These are phyloP conservation scores for Pseudococcus viburni DNA, from an alignment of 2,888 invertebrate genomes.

Conservation along the genomic window DNA sequence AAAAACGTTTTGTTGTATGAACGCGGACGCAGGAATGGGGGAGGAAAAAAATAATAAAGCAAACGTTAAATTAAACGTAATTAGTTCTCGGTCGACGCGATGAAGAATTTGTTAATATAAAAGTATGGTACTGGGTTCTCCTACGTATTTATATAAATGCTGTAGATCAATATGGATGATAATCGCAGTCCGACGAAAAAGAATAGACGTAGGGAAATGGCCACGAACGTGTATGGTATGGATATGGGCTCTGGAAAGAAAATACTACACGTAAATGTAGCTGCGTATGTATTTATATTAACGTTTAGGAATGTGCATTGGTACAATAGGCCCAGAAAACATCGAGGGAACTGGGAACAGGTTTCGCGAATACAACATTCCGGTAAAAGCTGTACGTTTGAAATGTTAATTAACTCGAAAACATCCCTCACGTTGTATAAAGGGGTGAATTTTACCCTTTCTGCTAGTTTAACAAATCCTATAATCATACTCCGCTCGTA, in stretches of 20 bases:
- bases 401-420: slow-evolving; percentile 64
- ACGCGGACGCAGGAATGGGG: background rate
- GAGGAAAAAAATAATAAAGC: slow-evolving; percentile 25
- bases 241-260: background rate
- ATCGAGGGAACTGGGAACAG: background rate
- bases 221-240: background rate
- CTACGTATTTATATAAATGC: background rate
- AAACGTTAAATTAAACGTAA: slow-evolving; percentile 16
- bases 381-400: slow-evolving; percentile 54
- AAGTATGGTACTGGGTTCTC: background rate
- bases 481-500: slow-evolving; percentile 56
- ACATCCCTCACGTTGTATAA: slow-evolving; percentile 59
- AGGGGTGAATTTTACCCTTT: slow-evolving; percentile 64
- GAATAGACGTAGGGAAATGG: background rate
- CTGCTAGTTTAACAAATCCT: slow-evolving; percentile 64
- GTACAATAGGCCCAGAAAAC: background rate
- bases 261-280: background rate
- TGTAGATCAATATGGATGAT: background rate
- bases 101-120: slow-evolving; percentile 19
- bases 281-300: background rate
- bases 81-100: background rate
- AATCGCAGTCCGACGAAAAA: background rate
- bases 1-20: background rate
- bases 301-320: background rate
- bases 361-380: slow-evolving; percentile 29